Evolutionary conservation across 2,888 invertebrate genomes (phyloP), one percentile per base, ranked within the genome.

Genomic region (Lepidocyrtinus sp.): DNA sequence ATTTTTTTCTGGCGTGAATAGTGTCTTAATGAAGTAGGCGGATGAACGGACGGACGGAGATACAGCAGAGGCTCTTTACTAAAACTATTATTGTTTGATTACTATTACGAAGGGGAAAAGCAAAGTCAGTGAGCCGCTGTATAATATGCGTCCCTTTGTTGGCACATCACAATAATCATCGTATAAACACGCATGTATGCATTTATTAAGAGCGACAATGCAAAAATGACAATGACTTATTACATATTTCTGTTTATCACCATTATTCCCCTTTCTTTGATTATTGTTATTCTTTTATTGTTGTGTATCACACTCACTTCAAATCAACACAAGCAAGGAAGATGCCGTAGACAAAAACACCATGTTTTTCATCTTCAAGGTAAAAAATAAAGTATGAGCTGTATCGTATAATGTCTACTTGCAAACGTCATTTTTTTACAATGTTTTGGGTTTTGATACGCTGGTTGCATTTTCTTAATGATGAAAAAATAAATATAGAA

Each of bases 141-240:
- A n/a, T n/a, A n/a, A n/a, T n/a, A n/a, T n/a, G 50, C 67, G 46
- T 63, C 59, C 68, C 59, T 68, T 59, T 22, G 22, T 67, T 55
- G 65, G 59, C 59, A 67, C 61, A 75, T 46, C 59, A 61, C 67
- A 67, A 75, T 67, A 67, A 75, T 59, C 27, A 74, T 67, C 27
- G 67, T 75, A 25, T 46, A 72, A 63, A 46, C 46, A 46, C 63
- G 5, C 46, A 72, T n/a, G 12, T 5, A 12, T 63, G 22, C 55
- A 69, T 55, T 63, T 25, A 64, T 26, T 67, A 75, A 67, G 67
- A 17, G 17, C 46, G 26, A 75, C 75, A 75, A 75, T 75, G 75
- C 75, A 69, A 75, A 85, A 85, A 85, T 84, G 84, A 85, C 85
- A 85, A 85, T 82, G 85, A 85, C 78, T 84, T 84, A 85, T 85